These are phyloP conservation scores for Trichogramma dendrolimi DNA, from an alignment of 2,888 invertebrate species.

Conservation along the genomic window DNA sequence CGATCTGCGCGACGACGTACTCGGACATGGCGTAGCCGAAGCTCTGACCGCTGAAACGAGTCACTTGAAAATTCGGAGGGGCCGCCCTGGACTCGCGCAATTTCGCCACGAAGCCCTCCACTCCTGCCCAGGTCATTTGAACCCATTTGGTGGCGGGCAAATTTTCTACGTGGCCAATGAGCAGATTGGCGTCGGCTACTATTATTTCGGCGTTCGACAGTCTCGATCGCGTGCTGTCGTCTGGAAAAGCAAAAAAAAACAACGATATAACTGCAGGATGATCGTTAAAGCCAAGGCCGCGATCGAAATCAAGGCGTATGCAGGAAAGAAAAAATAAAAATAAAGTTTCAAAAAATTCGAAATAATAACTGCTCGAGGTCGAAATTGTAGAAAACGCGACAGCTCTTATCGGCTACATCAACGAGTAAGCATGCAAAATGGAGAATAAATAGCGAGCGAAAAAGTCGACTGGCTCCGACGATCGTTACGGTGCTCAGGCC, in stretches of 20 bases:
- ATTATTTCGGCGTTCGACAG: conserved; percentile 49
- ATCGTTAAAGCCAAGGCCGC: too few relatives aligned
- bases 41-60: conserved; percentile 51
- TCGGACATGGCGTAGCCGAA: conserved; percentile 56
- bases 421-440: background rate
- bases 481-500: conserved; percentile 14
- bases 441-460: background rate
- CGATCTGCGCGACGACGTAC: conserved; percentile 54
- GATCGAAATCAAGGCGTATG: too few relatives aligned
- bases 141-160: conserved; percentile 52
- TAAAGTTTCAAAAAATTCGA: background rate
- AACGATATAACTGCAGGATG: too few relatives aligned
- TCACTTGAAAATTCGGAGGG: conserved; percentile 38
- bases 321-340: background rate
- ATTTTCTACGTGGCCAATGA: conserved; percentile 47
- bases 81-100: conserved; percentile 27
- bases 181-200: conserved; percentile 49
- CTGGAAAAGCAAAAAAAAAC: conserved; percentile 25
- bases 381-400: background rate
- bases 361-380: background rate
- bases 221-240: conserved; percentile 29
- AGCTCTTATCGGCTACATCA: background rate
- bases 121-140: conserved; percentile 55
- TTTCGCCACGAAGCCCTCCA: conserved; percentile 44
- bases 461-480: background rate